Percentiles rank a stretch among this genome's conserved stretches.
phyloP scores from a whole-genome alignment of 92 coral and sea anemone species.

The Porites evermanni region DNA sequence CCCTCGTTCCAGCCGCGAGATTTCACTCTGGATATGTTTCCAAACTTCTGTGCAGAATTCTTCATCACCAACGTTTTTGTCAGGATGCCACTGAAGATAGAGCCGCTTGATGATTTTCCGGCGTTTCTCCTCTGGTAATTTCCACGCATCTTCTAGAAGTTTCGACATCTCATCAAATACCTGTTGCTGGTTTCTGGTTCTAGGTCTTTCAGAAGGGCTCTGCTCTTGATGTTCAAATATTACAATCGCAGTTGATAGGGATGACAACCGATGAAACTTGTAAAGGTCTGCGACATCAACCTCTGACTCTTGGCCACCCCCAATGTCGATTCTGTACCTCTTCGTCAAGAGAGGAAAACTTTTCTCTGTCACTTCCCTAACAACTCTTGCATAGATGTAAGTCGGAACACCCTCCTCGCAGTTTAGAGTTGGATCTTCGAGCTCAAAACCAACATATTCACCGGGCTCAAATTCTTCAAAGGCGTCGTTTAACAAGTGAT shows the following conservation, averaged over 20 bases:
- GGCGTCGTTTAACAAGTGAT: slow-evolving; percentile 63
- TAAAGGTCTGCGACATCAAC: slow-evolving; percentile 68
- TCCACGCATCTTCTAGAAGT: slow-evolving; percentile 66
- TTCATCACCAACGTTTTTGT: slow-evolving; percentile 71
- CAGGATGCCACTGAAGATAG: slow-evolving; percentile 78
- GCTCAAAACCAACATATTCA: slow-evolving; percentile 76
- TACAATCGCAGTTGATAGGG: not conserved
- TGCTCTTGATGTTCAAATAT: not conserved
- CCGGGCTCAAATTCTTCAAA: slow-evolving; percentile 70
- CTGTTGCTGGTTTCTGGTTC: slow-evolving; percentile 47
- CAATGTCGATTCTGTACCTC: slow-evolving; percentile 67
- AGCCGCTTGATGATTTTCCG: slow-evolving; percentile 69
- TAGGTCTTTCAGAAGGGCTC: not conserved
- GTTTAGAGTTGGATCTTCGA: slow-evolving; percentile 80
- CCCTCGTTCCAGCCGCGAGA: slow-evolving; percentile 39
- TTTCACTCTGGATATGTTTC: slow-evolving; percentile 60
- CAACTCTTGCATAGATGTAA: slow-evolving; percentile 70
- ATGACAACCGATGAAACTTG: slow-evolving; percentile 56
- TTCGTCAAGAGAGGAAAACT: slow-evolving; percentile 2
- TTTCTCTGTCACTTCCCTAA: slow-evolving; percentile 44
- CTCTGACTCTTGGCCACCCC: slow-evolving; percentile 26
- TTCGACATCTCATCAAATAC: slow-evolving; percentile 43
- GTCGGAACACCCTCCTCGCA: slow-evolving; percentile 62
- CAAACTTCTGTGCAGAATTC: slow-evolving; percentile 71
- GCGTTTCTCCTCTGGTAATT: slow-evolving; percentile 41